These are phyloP conservation scores for Thermophis baileyi DNA, from an alignment of 2,113 vertebrate species.

Conservation along the genomic window DNA sequence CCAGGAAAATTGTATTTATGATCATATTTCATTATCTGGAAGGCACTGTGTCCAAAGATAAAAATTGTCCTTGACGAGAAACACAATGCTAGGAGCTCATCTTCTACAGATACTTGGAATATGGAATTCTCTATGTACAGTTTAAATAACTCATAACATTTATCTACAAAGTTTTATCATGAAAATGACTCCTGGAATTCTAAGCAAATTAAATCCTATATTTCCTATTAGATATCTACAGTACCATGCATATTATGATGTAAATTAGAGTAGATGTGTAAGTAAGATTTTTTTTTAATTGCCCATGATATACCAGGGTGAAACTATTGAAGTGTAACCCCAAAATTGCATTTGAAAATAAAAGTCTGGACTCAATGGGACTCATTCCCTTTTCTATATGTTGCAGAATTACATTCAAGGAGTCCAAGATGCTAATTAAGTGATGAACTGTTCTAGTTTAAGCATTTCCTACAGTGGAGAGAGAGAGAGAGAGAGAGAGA, in stretches of 20 bases:
- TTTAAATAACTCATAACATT: conserved; percentile 15
- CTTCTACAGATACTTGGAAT: neutral
- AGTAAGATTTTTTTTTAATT: neutral
- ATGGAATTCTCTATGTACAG: conserved; percentile 2
- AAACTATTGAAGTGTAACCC: neutral
- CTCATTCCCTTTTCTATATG: neutral
- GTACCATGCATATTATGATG: neutral
- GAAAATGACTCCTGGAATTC: conserved; percentile 12
- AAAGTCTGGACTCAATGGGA: neutral
- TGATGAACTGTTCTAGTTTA: neutral
- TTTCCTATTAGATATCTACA: neutral
- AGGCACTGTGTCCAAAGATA: conserved; percentile 51
- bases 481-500: too few species aligned
- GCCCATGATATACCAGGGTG: neutral
- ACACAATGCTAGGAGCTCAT: neutral
- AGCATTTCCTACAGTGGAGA: neutral
- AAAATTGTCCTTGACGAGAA: conserved; percentile 58
- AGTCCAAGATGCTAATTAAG: neutral
- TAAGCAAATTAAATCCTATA: neutral
- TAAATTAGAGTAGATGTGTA: neutral
- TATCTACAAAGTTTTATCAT: conserved; percentile 12
- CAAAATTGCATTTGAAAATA: neutral
- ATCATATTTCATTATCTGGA: conserved; percentile 56
- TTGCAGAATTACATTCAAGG: neutral
- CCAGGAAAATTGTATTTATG: conserved; percentile 51